Evolutionary conservation across 2,888 invertebrate genomes (phyloP), one percentile per base, ranked within the genome.

Genomic region (Cantharis rustica): DNA sequence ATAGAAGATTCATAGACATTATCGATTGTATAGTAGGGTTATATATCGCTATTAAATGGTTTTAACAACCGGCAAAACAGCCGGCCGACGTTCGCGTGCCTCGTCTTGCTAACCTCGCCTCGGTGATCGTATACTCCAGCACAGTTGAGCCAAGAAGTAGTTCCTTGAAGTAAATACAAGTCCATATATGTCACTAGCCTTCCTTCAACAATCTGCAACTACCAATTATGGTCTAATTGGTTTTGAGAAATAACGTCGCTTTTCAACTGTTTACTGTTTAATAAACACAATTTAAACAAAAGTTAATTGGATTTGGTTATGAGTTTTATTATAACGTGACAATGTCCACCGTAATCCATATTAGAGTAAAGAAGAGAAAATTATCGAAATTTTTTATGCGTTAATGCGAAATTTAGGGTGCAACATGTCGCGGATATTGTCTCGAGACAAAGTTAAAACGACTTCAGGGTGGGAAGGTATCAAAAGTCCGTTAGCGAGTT

Each of bases 151-250:
- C 69, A 68, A 73, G 69, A 63, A 23, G 73, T 86, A 86, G 87
- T 86, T 88, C 87, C 88, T 87, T 84, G 87, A 88, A 88, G 88
- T 87, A 88, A 88, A 88, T 88, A 85, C 87, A 86, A 84, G 84
- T 85, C 87, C 87, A 84, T 88, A 88, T 88, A 88, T 85, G 87
- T 86, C 86, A 86, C 85, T 85, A 86, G 86, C 86, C 87, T 87
- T 86, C 86, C 86, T 87, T 86, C 87, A 85, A 85, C 86, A 86
- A 87, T 87, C 87, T 85, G 85, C 87, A 85, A 84, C 86, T 87
- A 85, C 88, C 88, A 86, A 87, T 88, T 88, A 88, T 87, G 88
- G 88, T 87, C 87, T 88, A 88, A 88, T 88, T 88, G 88, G 87
- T 88, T 88, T 88, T 86, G 84, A 87, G 88, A 88, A 88, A 86